phyloP scores from a whole-genome alignment of 2,888 invertebrate species.

The Amphipoea oculea region DNA sequence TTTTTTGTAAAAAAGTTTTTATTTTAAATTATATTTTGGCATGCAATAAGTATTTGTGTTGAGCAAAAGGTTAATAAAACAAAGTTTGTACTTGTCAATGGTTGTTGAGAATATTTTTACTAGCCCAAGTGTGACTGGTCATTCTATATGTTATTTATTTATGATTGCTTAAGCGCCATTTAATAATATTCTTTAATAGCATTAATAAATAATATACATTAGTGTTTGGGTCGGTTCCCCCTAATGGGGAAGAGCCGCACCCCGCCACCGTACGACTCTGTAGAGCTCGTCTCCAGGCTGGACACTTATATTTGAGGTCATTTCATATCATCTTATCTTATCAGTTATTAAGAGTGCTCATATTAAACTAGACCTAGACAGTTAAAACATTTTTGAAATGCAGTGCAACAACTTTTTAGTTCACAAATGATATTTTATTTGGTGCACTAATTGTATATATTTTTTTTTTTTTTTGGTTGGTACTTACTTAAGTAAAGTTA shows the following conservation, averaged over 20 bases:
- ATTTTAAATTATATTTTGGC: neutral
- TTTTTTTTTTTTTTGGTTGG: neutral
- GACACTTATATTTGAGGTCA: constrained; percentile 17
- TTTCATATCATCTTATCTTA: neutral
- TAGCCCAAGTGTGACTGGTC: neutral
- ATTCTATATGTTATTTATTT: constrained; percentile 7
- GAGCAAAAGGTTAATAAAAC: neutral
- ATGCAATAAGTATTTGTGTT: neutral
- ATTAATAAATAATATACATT: constrained; percentile 18
- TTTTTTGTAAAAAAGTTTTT: too few relatives aligned
- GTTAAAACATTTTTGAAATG: neutral
- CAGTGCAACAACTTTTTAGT: too few relatives aligned
- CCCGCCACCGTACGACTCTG: too few relatives aligned
- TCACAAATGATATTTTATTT: neutral
- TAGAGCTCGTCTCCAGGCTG: too few relatives aligned
- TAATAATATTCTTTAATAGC: neutral
- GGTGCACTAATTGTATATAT: neutral
- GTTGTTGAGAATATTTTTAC: neutral
- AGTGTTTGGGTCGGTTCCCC: too few relatives aligned
- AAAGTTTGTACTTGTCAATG: neutral
- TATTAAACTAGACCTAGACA: neutral
- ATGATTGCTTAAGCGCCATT: neutral
- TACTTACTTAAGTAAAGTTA: neutral
- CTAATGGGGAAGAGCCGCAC: too few relatives aligned
- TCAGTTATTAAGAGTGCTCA: neutral